phyloP scores from a whole-genome alignment of 2,888 invertebrate species.

The Microctonus hyperodae region DNA sequence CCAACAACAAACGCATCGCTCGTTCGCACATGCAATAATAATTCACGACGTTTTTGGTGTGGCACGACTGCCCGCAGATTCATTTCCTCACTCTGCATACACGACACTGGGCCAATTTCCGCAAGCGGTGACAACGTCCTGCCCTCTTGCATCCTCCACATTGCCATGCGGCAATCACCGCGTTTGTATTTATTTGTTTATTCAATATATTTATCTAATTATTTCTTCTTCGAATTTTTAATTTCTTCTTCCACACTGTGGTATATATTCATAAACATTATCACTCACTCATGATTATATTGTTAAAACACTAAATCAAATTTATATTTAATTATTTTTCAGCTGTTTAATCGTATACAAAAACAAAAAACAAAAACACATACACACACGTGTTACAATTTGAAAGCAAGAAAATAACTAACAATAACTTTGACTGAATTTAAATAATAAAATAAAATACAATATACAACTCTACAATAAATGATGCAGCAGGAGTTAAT shows the following conservation, averaged over 20 bases:
- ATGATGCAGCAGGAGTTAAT: not conserved
- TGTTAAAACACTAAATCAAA: too few species aligned
- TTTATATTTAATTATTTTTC: too few species aligned
- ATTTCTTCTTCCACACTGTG: not conserved
- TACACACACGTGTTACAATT: too few species aligned
- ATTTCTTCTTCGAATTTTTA: slow-evolving; percentile 6
- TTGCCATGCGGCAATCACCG: slow-evolving; percentile 32
- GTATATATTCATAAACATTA: not conserved
- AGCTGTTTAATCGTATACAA: too few species aligned
- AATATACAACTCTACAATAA: not conserved
- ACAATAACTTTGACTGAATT: too few species aligned
- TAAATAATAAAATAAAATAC: too few species aligned
- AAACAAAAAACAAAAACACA: too few species aligned
- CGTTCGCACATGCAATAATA: slow-evolving; percentile 54
- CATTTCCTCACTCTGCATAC: slow-evolving; percentile 48
- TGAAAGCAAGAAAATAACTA: too few species aligned
- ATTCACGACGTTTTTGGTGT: slow-evolving; percentile 53
- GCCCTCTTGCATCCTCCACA: slow-evolving; percentile 59
- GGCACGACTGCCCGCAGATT: slow-evolving; percentile 47
- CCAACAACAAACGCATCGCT: slow-evolving; percentile 50
- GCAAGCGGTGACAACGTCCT: slow-evolving; percentile 40
- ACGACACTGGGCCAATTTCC: slow-evolving; percentile 39
- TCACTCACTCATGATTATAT: too few species aligned
- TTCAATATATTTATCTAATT: not conserved
- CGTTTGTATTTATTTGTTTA: not conserved